These are phyloP conservation scores for Stenchaetothrips biformis DNA, from an alignment of 2,888 invertebrate species.

Conservation along the genomic window DNA sequence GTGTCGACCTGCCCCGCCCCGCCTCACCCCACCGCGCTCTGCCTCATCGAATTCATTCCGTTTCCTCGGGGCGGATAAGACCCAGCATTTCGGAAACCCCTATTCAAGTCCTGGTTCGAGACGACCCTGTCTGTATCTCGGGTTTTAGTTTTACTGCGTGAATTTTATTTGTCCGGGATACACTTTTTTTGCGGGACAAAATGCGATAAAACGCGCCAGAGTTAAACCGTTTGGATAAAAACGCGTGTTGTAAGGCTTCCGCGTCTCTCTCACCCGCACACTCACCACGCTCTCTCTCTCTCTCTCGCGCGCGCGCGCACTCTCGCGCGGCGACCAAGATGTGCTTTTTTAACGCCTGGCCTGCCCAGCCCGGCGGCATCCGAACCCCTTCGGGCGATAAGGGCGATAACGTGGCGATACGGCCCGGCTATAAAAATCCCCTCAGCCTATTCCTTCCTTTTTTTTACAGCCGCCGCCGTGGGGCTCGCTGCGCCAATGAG, in stretches of 20 bases:
- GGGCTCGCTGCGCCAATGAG: neutral
- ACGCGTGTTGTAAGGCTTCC: neutral
- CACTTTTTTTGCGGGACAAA: too few relatives aligned
- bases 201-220: too few relatives aligned
- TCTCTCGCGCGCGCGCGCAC: neutral
- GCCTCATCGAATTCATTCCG: neutral
- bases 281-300: neutral
- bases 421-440: constrained; percentile 1
- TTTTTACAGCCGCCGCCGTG: neutral
- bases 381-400: neutral
- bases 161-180: too few relatives aligned
- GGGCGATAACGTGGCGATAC: neutral
- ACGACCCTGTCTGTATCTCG: too few relatives aligned
- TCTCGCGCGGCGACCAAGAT: neutral
- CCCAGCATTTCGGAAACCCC: too few relatives aligned
- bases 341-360: neutral
- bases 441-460: neutral
- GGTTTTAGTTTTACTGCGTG: too few relatives aligned
- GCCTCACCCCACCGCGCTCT: neutral
- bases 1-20: neutral
- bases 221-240: too few relatives aligned
- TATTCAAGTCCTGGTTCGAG: too few relatives aligned
- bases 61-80: too few relatives aligned
- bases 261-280: neutral
- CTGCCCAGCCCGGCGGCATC: neutral